A percentile compares a stretch with the other conserved stretches of the same genome.
phyloP scores from a whole-genome alignment of 2,888 invertebrate species.

The Scaeva pyrastri region DNA sequence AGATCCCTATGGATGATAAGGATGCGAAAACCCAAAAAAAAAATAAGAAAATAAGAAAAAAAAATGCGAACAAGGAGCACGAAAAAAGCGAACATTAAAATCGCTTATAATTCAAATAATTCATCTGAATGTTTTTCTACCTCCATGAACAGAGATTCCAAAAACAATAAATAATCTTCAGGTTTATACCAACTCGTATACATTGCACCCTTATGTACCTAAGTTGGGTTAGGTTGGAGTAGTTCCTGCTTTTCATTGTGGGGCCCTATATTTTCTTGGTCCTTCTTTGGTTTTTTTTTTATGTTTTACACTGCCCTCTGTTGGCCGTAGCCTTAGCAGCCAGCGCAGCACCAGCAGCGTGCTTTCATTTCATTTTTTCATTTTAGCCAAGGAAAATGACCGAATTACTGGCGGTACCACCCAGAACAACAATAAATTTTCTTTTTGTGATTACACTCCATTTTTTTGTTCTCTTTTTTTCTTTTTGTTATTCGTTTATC shows the following conservation, averaged over 20 bases:
- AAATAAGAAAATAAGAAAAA: conserved; percentile 23
- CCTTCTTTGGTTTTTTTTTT: conserved; percentile 1
- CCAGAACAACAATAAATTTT: conserved; percentile 73
- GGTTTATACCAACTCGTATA: conserved; percentile 70
- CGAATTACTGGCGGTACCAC: conserved; percentile 67
- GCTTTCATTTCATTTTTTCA: conserved; percentile 53
- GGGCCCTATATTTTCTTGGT: background rate
- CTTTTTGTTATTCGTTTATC: conserved; percentile 49
- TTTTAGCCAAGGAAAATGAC: conserved; percentile 68
- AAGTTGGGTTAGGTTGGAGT: background rate
- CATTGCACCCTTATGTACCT: conserved; percentile 72
- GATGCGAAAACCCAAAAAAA: conserved; percentile 18
- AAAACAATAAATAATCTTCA: conserved; percentile 74
- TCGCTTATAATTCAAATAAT: conserved; percentile 75
- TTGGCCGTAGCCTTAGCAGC: background rate
- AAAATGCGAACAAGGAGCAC: background rate
- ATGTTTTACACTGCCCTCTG: conserved; percentile 6
- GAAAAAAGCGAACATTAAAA: conserved; percentile 71
- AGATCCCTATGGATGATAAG: conserved; percentile 25
- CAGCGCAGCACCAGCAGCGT: background rate
- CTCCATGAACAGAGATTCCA: conserved; percentile 69
- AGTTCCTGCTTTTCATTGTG: conserved; percentile 41
- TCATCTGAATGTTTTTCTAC: conserved; percentile 70
- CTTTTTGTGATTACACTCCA: conserved; percentile 69
- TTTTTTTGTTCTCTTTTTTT: too few relatives aligned